Evolutionary conservation across 2,113 vertebrate species (phyloP), one percentile per base, ranked within the genome.

Genomic region (Tragulus kanchil): DNA sequence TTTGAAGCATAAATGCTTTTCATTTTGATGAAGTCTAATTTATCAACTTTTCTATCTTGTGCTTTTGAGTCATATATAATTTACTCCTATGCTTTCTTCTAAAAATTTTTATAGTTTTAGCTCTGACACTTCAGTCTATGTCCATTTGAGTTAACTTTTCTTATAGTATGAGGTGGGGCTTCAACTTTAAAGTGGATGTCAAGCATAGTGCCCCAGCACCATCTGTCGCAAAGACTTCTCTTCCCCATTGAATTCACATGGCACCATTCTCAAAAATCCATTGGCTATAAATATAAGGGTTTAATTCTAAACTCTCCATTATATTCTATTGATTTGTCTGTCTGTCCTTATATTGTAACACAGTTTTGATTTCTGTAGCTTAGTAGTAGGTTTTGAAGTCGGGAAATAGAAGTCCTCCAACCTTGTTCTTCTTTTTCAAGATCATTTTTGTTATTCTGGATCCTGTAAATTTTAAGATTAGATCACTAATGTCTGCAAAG

Each of bases 1-100:
- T 65, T 50, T 12, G 21, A 85, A 94, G 50, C 36, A 28, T 25
- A 36, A 65, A 58, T 5, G 23, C 54, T 83, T 81, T 82, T 52
- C 42, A 64, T 56, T 94, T 90, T 85, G 59, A 58, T 85, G 21
- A 59, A 77, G 16, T 90, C 28, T 58, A 90, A 94, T 85, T 84
- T 77, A 48, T 36, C 19, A 52, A 52, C 6, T 69, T 26, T 62
- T 10, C 28, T 64, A 48, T 16, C 16, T 54, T 93, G 48, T 45
- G 52, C 28, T 59, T 86, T 77, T 78, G 42, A 64, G 8, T 50
- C 16, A 50, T 26, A 59, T 67, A 42, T 78, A 90, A 82, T 45
- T 61, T 94, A 89, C 28, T 83, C 56, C 19, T 64, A 31, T 25
- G 65, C 52, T 73, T 64, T 83, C 77, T 73, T 81, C 62, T 59